Base-by-base conservation (phyloP, 2,888 invertebrate genomes). In the Diaprepes abbreviatus region DNA sequence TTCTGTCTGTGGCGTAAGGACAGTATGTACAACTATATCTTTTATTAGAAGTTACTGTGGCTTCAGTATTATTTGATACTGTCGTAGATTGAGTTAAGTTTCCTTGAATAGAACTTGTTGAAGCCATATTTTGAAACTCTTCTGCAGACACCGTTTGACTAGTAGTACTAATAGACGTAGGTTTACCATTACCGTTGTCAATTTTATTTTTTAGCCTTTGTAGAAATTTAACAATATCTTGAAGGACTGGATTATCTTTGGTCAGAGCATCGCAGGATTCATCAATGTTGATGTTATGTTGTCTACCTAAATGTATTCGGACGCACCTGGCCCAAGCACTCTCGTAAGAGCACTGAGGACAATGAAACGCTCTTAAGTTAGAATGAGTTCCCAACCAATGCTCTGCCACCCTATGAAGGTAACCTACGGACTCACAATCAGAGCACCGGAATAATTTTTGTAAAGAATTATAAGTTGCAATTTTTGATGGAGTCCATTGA, bases 1-100 rank as follows among this genome's bases (percentile, higher is more conserved):
- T 88, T 12, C 96, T 89, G 85, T 96, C 96, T 10, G 96, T 96
- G 24, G 95, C 94, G 84, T 96, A 96, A 2, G 95, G 94, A 83
- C 96, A 96, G 79, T 91, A 93, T 19, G 89, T 90, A 85, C 96
- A 96, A 71, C 90, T 92, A 85, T 96, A 96, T 31, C 95, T 89
- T 84, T 93, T 94, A 68, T 71, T 79, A 16, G 77, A 70, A 28
- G 75, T 55, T 3, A 74, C 62, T 14, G 74, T 70, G 48, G 43
- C 64, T 31, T 52, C 71, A 17, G 58, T 38, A 84, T 81, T 64
- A 77, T 76, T 63, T 75, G 75, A 70, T 73, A 77, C 35, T 70
- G 66, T 19, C 35, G 62, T 59, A n/a, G 66, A 12, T 31, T 67
- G 73, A n/a, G 10, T 54, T 50, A 73, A 35, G 24, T 36, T 71